Evolutionary conservation across 2,113 vertebrate genomes (phyloP), one percentile per base, ranked within the genome.

Genomic region (Misgurnus mizolepis): DNA sequence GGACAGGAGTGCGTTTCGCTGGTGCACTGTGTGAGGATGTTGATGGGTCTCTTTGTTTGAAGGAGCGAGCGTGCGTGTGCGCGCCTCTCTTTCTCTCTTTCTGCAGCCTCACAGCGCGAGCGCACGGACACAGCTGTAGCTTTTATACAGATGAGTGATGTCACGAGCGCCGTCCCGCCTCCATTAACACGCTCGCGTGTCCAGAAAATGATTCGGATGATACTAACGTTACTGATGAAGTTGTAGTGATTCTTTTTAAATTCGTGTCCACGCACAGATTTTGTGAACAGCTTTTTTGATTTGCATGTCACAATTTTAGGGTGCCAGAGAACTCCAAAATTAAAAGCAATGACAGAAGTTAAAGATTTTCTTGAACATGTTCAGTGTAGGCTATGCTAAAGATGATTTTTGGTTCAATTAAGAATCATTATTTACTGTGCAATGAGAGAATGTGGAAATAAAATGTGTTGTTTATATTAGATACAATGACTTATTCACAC

Each of bases 111-210:
- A 93, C 94, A 94, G 94, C 94, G 92, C 85, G 90, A 85, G 82
- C 85, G 82, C 88, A 84, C 80, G 74, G 88, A 89, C 88, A 91
- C 93, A 91, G 90, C 81, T 93, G 91, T 89, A 87, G 88, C 87
- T 83, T 92, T 93, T 95, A 95, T 94, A 94, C 88, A 67, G 84
- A 85, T 77, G 55, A 82, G 78, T 95, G 94, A 95, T 93, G 94
- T 93, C 80, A 89, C 62, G 49, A 40, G 1, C 49, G n/a, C 11
- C 39, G 84, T 89, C 90, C 86, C 93, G 89, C 93, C 94, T 66
- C 88, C 85, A 18, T 18, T 14, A 39, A 43, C 34, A 5, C 67
- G 17, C 68, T 11, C 76, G 18, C 39, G 74, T 62, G 75, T 68
- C 61, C 71, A 12, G 34, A 34, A 22, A 47, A 49, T n/a, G 15